A percentile compares a stretch with the other conserved stretches of the same genome.
These are phyloP conservation scores for Clarias pachynema DNA, from an alignment of 2,797 vertebrate genomes.

Conservation along the genomic window DNA sequence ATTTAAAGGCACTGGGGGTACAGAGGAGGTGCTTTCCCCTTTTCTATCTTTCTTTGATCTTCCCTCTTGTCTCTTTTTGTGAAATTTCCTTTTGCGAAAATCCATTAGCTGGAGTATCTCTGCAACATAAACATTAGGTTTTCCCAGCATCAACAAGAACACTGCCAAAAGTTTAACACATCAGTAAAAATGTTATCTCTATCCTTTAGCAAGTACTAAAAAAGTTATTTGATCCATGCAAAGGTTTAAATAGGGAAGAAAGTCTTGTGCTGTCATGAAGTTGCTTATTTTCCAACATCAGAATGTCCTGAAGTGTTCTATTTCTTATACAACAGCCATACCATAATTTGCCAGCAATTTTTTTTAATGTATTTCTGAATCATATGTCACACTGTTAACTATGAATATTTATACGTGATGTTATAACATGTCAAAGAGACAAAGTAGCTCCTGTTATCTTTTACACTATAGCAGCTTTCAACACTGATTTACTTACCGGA, in stretches of 20 bases:
- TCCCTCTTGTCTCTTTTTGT: neutral
- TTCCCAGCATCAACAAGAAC: neutral
- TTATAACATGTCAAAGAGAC: neutral
- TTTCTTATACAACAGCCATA: neutral
- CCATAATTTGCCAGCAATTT: neutral
- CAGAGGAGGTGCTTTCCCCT: neutral
- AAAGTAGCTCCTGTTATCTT: neutral
- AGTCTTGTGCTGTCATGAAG: neutral
- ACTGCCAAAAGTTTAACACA: neutral
- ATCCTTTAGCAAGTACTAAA: neutral
- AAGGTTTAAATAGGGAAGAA: neutral
- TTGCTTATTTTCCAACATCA: neutral
- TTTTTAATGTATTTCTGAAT: neutral
- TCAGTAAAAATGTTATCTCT: neutral
- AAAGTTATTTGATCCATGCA: neutral
- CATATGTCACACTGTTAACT: neutral
- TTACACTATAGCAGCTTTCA: neutral
- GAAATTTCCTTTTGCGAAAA: constrained; percentile 32
- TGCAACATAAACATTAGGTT: neutral
- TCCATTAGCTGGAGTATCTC: constrained; percentile 18
- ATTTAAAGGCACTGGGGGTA: neutral
- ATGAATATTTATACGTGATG: neutral
- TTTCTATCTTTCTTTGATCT: constrained; percentile 1
- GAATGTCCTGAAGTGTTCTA: neutral
- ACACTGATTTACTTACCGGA: neutral